These are phyloP conservation scores for Dendrolimus kikuchii DNA, from an alignment of 1,140 invertebrate species.

Conservation along the genomic window DNA sequence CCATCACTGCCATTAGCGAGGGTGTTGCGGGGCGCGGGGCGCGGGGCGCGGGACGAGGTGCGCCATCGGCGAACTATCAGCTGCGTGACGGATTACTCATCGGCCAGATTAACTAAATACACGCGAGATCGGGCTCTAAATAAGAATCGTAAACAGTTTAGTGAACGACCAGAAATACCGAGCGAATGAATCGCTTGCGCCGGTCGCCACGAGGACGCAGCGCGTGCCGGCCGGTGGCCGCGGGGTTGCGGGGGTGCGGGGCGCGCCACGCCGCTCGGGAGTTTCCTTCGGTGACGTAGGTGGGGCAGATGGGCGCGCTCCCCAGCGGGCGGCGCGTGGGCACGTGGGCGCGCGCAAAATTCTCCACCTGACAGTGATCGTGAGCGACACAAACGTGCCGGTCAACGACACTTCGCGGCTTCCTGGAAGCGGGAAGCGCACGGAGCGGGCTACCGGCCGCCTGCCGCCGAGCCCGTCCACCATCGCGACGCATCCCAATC, in stretches of 20 bases:
- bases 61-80: neutral
- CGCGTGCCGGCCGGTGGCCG: slow-evolving; percentile 4
- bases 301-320: neutral
- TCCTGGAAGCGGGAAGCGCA: slow-evolving; percentile 11
- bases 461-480: slow-evolving; percentile 6
- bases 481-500: neutral
- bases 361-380: slow-evolving; percentile 17
- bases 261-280: slow-evolving; percentile 4
- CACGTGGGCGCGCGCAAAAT: slow-evolving; percentile 10
- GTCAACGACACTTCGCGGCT: slow-evolving; percentile 26
- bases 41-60: too few relatives aligned
- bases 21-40: too few relatives aligned
- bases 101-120: slow-evolving; percentile 6
- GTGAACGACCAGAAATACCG: slow-evolving; percentile 16
- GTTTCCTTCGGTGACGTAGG: slow-evolving; percentile 5
- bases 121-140: slow-evolving; percentile 1
- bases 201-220: slow-evolving; percentile 1
- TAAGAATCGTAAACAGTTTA: slow-evolving; percentile 14
- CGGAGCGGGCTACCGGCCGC: slow-evolving; percentile 1
- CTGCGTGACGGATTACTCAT: slow-evolving; percentile 9
- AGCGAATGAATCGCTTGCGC: slow-evolving; percentile 18
- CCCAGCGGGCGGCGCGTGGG: neutral
- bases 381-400: slow-evolving; percentile 21
- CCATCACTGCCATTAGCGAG: neutral
- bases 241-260: neutral